Conservation (phyloP, 2,113 vertebrate species). For the Ginglymostoma cirratum region DNA sequence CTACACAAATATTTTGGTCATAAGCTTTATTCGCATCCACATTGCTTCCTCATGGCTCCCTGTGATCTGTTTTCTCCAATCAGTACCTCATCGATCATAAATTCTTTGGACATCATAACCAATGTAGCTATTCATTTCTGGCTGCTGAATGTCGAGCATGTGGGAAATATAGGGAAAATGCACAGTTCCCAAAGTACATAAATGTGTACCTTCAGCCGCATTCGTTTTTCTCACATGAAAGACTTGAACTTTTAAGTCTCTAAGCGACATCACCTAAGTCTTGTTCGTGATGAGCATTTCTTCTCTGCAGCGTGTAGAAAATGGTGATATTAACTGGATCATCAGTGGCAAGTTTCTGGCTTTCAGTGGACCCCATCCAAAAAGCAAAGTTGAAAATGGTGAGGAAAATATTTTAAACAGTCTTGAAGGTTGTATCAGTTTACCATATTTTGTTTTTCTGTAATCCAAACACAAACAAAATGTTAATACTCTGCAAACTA, state of each 20-base stretch:
- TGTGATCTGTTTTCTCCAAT: not conserved
- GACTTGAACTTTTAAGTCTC: conserved; percentile 11
- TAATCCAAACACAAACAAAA: not conserved
- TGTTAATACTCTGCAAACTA: conserved; percentile 5
- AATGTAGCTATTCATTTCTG: not conserved
- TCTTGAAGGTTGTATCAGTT: not conserved
- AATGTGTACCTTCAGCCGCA: not conserved
- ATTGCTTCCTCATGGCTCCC: not conserved
- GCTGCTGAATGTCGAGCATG: not conserved
- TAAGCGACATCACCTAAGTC: not conserved
- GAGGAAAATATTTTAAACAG: conserved; percentile 44
- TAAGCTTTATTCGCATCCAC: not conserved
- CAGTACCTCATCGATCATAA: not conserved
- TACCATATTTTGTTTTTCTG: not conserved
- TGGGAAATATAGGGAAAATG: no score
- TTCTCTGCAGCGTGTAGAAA: conserved; percentile 79
- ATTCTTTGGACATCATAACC: not conserved
- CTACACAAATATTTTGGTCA: not conserved
- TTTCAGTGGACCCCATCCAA: conserved; percentile 93
- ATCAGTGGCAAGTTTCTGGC: conserved; percentile 87
- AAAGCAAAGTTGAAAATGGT: conserved; percentile 95
- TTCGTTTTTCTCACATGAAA: not conserved
- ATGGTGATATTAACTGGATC: conserved; percentile 98
- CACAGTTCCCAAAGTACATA: not conserved
- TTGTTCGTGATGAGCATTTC: conserved; percentile 1